Base-by-base conservation (phyloP, 2,113 vertebrate species). In the Leucosticte australis region DNA sequence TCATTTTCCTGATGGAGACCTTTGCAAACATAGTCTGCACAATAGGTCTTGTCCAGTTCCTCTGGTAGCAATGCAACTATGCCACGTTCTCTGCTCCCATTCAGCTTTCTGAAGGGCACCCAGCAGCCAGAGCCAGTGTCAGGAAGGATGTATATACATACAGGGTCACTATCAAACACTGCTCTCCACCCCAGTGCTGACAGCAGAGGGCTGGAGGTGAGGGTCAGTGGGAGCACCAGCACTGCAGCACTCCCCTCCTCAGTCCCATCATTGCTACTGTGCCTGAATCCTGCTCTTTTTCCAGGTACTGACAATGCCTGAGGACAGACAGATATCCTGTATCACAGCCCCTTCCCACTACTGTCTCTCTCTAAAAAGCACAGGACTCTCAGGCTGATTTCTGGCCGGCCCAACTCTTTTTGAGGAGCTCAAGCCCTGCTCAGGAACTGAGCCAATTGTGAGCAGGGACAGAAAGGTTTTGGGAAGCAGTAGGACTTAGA, bases 91-190 rank as follows among this genome's bases (percentile, higher is more conserved):
- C 24, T 52, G 14, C 17, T 60, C 37, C 35, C 47, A 15, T 16
- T 47, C 10, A 8, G 37, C 39, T n/a, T 77, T 47, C 55, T 41
- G 15, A 55, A 41, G 44, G 21, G 74, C 24, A 35, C 41, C 56
- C 52, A 49, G 55, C 64, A 88, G 56, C 14, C 41, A 57, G 12
- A 13, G 75, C 4, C 18, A 41, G 21, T 8, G 35, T 23, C 49
- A 44, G 18, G n/a, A 41, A 26, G 35, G 37, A 33, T 4, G 4
- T 4, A 14, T 0, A 26, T 3, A 10, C 2, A 39, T 3, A 14
- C 0, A 47, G 23, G 50, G 24, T 15, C 56, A 37, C 37, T 21
- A 33, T 2, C 53, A 75, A 62, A 42, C 24, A 46, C 37, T 37
- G 35, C 49, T 64, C 37, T n/a, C 13, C 68, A 44, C 26, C 37